Conservation (phyloP, 2,888 invertebrate genomes). For the Malthinus seriepunctatus region DNA sequence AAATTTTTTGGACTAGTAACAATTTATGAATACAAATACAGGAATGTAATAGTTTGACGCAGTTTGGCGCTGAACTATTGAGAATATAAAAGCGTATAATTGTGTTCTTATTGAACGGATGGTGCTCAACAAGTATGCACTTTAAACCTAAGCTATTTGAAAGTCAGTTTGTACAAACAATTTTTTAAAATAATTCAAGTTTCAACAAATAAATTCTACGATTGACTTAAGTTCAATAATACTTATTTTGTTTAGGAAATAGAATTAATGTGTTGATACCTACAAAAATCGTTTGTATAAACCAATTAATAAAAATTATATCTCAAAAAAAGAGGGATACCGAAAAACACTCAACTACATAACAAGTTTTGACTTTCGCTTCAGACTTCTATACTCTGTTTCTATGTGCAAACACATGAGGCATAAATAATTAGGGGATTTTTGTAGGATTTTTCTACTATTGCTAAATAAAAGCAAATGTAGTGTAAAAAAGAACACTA, state of each 20-base stretch:
- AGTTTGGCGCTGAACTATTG: slow-evolving; percentile 7
- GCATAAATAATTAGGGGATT: no score
- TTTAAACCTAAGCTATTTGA: no score
- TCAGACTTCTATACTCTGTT: slow-evolving; percentile 48
- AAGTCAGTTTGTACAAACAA: slow-evolving; percentile 35
- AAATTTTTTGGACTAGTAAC: no score
- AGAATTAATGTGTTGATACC: slow-evolving; percentile 4
- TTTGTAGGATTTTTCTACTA: background rate
- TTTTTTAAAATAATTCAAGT: slow-evolving; percentile 35
- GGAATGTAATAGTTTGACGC: slow-evolving; percentile 51
- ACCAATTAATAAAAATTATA: slow-evolving; percentile 35
- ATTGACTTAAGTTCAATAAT: no score
- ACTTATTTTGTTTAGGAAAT: background rate
- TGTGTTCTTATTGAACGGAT: no score
- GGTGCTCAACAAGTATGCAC: no score
- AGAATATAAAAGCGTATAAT: background rate
- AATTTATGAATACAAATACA: slow-evolving; percentile 44
- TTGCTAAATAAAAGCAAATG: slow-evolving; percentile 7
- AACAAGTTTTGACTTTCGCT: slow-evolving; percentile 51
- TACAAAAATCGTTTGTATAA: background rate
- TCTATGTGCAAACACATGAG: slow-evolving; percentile 37
- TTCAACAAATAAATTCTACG: no score
- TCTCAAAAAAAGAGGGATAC: slow-evolving; percentile 41
- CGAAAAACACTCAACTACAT: slow-evolving; percentile 46
- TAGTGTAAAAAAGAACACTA: slow-evolving; percentile 24